Evolutionary conservation across 2,113 vertebrate genomes (phyloP), one percentile per base, ranked within the genome.

Genomic region (Pipa parva): DNA sequence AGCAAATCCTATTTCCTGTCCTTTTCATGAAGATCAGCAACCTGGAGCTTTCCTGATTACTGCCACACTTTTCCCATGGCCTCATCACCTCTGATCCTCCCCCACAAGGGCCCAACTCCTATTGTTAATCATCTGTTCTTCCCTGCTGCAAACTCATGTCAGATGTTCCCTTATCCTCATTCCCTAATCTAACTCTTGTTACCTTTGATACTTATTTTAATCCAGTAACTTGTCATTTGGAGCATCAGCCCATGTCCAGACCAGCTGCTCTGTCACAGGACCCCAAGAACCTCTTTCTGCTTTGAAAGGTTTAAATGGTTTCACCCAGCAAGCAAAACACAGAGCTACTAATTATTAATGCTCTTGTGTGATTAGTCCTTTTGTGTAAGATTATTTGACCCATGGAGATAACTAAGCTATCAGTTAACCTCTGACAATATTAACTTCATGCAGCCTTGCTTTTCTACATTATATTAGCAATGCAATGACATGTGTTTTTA

Each of bases 41-140:
- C 81, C 84, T 85, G 84, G 83, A 79, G 80, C 76, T 80, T 79
- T 77, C 79, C 78, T 79, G 79, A 86, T 81, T 80, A 80, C 75
- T 51, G 78, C 79, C 83, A 85, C 82, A 82, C 83, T 83, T 84
- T 86, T 86, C 84, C 84, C 84, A 86, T 85, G 84, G 80, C 84
- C 84, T 85, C 81, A 77, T 85, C 84, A 85, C 83, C 84, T 82
- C 84, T 79, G 65, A 2, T 67, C 75, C 79, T 59, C 77, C 81
- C 73, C 68, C 72, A 49, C 15, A 60, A 63, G 26, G 52, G 61
- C 80, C 77, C 80, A 48, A 56, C 78, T 81, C 79, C 73, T 79
- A 85, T 85, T 87, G 85, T 87, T 81, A 81, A 82, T 87, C 85
- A 85, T 85, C 85, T 85, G 83, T 81, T 82, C 81, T 84, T 75